phyloP scores from a whole-genome alignment of 2,113 vertebrate species.

The Dolichallabes microphthalmus region DNA sequence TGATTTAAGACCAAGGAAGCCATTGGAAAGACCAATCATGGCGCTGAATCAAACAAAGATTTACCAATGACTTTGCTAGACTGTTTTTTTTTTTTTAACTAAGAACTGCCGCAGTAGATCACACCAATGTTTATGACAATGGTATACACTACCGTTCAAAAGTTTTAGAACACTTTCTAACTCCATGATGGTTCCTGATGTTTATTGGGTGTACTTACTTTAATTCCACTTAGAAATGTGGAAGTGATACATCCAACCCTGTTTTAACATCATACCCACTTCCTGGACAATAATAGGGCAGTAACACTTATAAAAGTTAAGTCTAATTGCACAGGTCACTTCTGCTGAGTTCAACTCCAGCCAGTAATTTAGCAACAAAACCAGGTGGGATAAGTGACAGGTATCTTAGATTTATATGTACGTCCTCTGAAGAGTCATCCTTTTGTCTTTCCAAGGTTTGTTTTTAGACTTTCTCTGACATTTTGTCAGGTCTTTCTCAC shows the following conservation, averaged over 20 bases:
- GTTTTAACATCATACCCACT: constrained; percentile 54
- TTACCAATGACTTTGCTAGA: background rate
- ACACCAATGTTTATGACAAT: no score
- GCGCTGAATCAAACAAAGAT: background rate
- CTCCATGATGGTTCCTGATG: no score
- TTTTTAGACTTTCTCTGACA: background rate
- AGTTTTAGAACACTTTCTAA: no score
- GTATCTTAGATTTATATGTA: constrained; percentile 35
- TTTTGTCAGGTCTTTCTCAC: background rate
- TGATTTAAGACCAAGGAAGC: background rate
- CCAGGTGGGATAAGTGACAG: constrained; percentile 61
- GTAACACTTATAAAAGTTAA: constrained; percentile 16
- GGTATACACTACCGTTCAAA: no score
- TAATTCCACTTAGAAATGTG: background rate
- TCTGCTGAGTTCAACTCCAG: constrained; percentile 63
- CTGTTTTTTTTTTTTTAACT: no score
- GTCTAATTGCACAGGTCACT: constrained; percentile 63
- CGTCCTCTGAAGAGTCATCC: constrained; percentile 15
- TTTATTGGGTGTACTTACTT: constrained; percentile 34
- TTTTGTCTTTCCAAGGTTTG: background rate
- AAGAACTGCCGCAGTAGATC: no score
- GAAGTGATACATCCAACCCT: constrained; percentile 46
- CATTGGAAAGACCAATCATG: background rate
- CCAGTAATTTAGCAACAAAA: constrained; percentile 54
- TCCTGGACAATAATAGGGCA: constrained; percentile 65